These are phyloP conservation scores for Cyprinus carpio DNA, from an alignment of 2,113 vertebrate species.

Conservation along the genomic window DNA sequence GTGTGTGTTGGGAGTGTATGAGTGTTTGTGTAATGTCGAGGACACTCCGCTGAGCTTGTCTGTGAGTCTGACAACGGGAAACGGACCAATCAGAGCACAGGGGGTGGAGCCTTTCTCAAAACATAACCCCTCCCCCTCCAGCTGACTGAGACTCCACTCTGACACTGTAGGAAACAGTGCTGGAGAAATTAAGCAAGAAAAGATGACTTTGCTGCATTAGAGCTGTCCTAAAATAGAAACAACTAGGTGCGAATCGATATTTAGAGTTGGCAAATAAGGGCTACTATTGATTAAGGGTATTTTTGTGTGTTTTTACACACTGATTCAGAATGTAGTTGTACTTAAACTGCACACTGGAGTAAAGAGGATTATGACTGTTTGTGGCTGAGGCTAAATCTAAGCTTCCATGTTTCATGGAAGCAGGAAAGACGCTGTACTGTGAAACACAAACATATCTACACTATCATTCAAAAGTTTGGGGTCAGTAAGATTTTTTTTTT, in stretches of 20 bases:
- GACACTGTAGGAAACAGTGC: background rate
- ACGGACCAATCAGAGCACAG: constrained; percentile 66
- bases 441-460: background rate
- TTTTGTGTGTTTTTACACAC: background rate
- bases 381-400: constrained; percentile 10
- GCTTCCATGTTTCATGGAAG: background rate
- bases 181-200: constrained; percentile 12
- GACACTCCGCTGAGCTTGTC: constrained; percentile 64
- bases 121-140: constrained; percentile 61
- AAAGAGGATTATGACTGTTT: constrained; percentile 40
- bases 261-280: background rate
- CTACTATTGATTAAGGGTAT: background rate
- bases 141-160: constrained; percentile 20
- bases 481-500: background rate
- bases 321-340: background rate
- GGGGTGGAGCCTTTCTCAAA: constrained; percentile 62
- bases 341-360: background rate
- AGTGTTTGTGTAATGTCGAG: constrained; percentile 66
- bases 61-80: constrained; percentile 63
- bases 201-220: constrained; percentile 42
- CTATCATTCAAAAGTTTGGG: background rate
- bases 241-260: background rate
- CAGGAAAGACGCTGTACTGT: background rate
- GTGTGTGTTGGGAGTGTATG: constrained; percentile 30
- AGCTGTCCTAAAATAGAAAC: background rate